Conservation (phyloP, 2,797 vertebrate species). For the Anableps anableps region DNA sequence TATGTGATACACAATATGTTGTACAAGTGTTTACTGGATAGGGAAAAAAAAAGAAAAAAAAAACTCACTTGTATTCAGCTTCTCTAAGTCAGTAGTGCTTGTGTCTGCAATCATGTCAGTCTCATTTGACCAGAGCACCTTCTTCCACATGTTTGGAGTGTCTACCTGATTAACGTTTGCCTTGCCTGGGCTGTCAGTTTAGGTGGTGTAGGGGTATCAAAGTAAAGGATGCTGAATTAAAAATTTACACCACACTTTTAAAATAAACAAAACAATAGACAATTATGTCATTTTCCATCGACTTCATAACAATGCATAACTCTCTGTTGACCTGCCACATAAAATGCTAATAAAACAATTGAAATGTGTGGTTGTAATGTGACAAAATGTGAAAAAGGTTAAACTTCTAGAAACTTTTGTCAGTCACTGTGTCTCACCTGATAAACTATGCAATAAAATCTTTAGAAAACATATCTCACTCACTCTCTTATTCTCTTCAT, state of each 20-base stretch:
- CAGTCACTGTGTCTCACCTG: background rate
- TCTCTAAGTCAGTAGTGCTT: background rate
- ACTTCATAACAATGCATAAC: background rate
- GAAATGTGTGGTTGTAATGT: background rate
- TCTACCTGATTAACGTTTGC: background rate
- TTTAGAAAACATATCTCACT: background rate
- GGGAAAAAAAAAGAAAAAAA: background rate
- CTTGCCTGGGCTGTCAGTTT: background rate
- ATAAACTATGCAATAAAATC: conserved; percentile 6
- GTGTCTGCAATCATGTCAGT: background rate
- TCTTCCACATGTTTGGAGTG: background rate
- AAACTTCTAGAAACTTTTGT: background rate
- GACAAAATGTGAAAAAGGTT: background rate
- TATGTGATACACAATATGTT: background rate
- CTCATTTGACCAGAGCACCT: background rate
- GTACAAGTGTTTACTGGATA: background rate
- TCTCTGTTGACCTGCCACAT: background rate
- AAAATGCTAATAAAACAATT: background rate
- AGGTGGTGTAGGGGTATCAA: background rate
- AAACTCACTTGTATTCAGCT: too few relatives aligned
- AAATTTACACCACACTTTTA: background rate
- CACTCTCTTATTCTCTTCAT: background rate
- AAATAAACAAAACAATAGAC: background rate
- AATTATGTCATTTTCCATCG: background rate
- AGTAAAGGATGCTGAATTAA: background rate